Base-by-base conservation (phyloP, 2,797 vertebrate genomes). In the Alouatta caraya region DNA sequence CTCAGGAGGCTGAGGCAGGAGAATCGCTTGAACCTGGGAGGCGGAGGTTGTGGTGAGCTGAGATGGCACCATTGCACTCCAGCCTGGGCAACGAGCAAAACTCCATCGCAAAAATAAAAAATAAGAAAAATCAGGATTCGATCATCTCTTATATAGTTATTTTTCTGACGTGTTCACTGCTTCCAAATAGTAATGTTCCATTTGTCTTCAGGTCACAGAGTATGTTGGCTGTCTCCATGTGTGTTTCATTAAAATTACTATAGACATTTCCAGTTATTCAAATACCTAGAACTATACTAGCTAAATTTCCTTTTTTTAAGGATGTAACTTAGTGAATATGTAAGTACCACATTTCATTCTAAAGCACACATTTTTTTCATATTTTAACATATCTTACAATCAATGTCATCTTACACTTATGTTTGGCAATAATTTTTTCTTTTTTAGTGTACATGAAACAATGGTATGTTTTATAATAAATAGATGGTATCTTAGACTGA, bases 401-500 rank as follows among this genome's bases (percentile, higher is more conserved):
- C 82, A 61, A 75, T 86, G 44, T 48, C 39, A 42, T 93, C 50
- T 90, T 93, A 82, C 21, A 91, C 67, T 73, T 80, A 59, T 3
- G 37, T 44, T 87, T 55, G 52, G 21, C 46, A 86, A 1, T 73
- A 37, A 6, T 30, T 90, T 91, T 94, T 84, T 75, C 57, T 93
- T 90, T 93, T 72, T 95, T 94, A 22, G 4, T 57, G n/a, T n/a
- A 61, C n/a, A 61, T 72, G 61, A 96, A 95, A 33, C 48, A 83
- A 52, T 55, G 28, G 6, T 76, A 24, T 81, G 15, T 70, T 75
- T 95, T 82, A 42, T 52, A 93, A 46, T 95, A 90, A 96, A 88
- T 64, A 87, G 33, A 57, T 90, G 39, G 2, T 61, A 67, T 85
- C 81, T 87, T 76, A 83, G 76, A 93, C 46, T 93, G 42, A 94